Percentiles rank a stretch among this genome's conserved stretches.
Conservation (phyloP, 1,140 invertebrate species). For the Bicyclus anynana region DNA sequence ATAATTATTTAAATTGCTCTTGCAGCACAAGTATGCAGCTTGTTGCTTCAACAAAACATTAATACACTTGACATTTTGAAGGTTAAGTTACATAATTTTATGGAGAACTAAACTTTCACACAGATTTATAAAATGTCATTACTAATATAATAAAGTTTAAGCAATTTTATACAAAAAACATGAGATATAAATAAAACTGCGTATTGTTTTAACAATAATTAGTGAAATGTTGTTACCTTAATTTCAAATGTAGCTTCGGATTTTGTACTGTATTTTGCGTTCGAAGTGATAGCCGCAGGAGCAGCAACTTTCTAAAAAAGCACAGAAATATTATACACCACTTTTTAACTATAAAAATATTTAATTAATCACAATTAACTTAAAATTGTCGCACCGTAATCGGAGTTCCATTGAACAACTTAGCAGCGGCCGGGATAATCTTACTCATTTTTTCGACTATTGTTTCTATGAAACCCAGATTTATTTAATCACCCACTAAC, state of each 20-base stretch:
- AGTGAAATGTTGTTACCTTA: conserved; percentile 75
- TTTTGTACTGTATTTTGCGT: conserved; percentile 79
- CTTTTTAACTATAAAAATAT: neutral
- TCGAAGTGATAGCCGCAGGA: conserved; percentile 55
- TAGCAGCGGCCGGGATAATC: conserved; percentile 55
- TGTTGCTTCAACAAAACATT: conserved; percentile 3
- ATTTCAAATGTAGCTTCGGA: conserved; percentile 86
- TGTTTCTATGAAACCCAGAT: conserved; percentile 54
- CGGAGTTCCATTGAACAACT: conserved; percentile 46
- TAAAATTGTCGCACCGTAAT: conserved; percentile 41
- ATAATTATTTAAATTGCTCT: no score
- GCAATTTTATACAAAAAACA: neutral
- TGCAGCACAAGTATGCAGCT: no score
- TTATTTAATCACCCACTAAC: conserved; percentile 4
- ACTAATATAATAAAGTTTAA: neutral
- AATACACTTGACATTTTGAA: conserved; percentile 63
- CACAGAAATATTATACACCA: neutral
- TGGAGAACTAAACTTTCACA: conserved; percentile 15
- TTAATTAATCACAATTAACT: conserved; percentile 1
- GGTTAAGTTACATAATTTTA: conserved; percentile 74
- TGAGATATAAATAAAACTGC: neutral
- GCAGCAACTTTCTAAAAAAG: conserved; percentile 57
- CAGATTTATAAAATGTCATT: neutral
- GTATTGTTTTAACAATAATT: neutral
- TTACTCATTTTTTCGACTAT: conserved; percentile 62